Conservation (phyloP, 2,113 vertebrate genomes). For the Ailurus styani region DNA sequence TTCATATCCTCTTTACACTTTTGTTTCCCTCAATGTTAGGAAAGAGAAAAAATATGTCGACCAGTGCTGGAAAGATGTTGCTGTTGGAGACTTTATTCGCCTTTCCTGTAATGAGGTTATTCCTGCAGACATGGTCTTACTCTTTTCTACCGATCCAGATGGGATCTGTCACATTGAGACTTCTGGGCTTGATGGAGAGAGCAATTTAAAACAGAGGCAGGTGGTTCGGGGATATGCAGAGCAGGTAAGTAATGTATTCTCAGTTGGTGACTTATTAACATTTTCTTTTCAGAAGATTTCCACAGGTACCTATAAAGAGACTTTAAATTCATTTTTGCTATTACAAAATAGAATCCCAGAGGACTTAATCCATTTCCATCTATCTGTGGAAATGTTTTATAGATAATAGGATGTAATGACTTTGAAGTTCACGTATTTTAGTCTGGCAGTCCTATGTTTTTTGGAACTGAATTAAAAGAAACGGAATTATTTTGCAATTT, state of each 20-base stretch:
- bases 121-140: constrained; percentile 93
- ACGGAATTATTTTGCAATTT: background rate
- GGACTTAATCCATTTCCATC: background rate
- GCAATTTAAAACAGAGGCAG: constrained; percentile 94
- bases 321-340: background rate
- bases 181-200: constrained; percentile 93
- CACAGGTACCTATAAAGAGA: background rate
- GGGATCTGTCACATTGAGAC: constrained; percentile 96
- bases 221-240: constrained; percentile 87
- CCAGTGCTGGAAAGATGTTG: constrained; percentile 90
- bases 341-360: background rate
- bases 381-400: background rate
- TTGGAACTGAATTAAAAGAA: background rate
- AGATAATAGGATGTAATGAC: background rate
- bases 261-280: background rate
- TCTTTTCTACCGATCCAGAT: constrained; percentile 91
- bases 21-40: constrained; percentile 75
- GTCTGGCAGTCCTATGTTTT: background rate
- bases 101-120: constrained; percentile 93
- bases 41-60: constrained; percentile 85
- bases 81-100: constrained; percentile 92
- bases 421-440: background rate
- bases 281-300: constrained; percentile 6
- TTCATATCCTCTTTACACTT: background rate
- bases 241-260: constrained; percentile 81